Conservation (phyloP, 1,140 invertebrate species). For the Ceratitis capitata region DNA sequence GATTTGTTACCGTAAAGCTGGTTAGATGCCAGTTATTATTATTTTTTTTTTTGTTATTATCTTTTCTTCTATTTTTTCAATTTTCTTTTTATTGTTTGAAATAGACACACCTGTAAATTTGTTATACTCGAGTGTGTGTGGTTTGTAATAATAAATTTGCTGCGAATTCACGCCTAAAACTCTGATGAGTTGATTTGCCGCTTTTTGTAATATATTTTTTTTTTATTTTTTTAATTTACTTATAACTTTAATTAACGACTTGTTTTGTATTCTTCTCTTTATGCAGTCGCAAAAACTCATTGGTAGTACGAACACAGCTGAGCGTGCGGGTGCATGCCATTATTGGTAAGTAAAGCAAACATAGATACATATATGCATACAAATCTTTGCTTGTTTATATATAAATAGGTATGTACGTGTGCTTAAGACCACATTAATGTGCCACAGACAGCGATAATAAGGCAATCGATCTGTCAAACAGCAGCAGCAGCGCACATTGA, state of each 20-base stretch:
- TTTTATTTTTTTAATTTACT: conserved; percentile 10
- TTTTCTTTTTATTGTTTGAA: background rate
- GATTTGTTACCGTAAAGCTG: background rate
- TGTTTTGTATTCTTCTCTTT: conserved; percentile 8
- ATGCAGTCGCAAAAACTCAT: conserved; percentile 92
- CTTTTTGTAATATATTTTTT: background rate
- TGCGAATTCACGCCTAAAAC: background rate
- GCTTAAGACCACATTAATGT: no score
- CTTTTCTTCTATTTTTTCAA: no score
- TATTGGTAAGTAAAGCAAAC: conserved; percentile 82
- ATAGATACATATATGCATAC: background rate
- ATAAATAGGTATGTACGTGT: no score
- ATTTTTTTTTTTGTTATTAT: background rate
- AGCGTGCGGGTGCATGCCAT: conserved; percentile 97
- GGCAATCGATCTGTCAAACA: background rate
- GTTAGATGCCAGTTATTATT: background rate
- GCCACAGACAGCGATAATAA: background rate
- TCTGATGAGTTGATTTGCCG: background rate
- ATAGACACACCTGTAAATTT: conserved; percentile 5
- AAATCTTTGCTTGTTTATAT: background rate
- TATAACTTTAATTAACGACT: conserved; percentile 13
- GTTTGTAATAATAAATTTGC: conserved; percentile 10
- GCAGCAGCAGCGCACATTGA: background rate
- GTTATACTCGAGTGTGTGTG: background rate
- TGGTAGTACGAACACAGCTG: conserved; percentile 95